Conservation (phyloP, 2,888 invertebrate species). For the Agrochola macilenta region DNA sequence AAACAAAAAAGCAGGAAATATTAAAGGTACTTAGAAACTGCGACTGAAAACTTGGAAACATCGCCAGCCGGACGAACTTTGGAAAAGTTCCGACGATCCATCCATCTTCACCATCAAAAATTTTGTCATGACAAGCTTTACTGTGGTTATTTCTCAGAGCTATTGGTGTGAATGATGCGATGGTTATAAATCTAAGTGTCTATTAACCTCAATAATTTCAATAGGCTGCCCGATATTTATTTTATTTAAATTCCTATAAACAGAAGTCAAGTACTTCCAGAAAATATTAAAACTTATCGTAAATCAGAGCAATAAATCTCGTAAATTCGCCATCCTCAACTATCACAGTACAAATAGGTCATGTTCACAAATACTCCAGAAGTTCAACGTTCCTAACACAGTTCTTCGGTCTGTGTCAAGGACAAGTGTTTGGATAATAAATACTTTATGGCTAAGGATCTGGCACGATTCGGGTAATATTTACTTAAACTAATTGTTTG, state of each 20-base stretch:
- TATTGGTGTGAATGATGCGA: neutral
- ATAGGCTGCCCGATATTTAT: neutral
- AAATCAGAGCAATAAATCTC: conserved; percentile 24
- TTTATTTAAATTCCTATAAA: neutral
- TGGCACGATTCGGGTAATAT: conserved; percentile 27
- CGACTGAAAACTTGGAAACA: neutral
- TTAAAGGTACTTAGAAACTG: neutral
- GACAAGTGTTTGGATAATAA: conserved; percentile 36
- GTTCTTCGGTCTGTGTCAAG: conserved; percentile 55
- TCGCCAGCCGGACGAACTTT: neutral
- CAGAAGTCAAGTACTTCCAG: neutral
- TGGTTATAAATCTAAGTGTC: neutral
- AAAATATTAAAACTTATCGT: conserved; percentile 25
- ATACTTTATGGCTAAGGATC: conserved; percentile 38
- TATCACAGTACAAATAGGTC: conserved; percentile 39
- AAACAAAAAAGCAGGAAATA: neutral
- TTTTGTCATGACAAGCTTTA: neutral
- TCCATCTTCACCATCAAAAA: neutral
- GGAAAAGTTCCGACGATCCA: neutral
- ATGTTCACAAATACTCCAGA: conserved; percentile 42
- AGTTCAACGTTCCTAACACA: conserved; percentile 58
- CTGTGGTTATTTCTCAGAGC: neutral
- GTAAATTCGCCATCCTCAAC: neutral
- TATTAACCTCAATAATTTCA: conserved; percentile 26
- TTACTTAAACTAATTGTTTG: conserved; percentile 14